Evolutionary conservation across 2,797 vertebrate species (phyloP).

Genomic region (Alfaro cultratus): DNA sequence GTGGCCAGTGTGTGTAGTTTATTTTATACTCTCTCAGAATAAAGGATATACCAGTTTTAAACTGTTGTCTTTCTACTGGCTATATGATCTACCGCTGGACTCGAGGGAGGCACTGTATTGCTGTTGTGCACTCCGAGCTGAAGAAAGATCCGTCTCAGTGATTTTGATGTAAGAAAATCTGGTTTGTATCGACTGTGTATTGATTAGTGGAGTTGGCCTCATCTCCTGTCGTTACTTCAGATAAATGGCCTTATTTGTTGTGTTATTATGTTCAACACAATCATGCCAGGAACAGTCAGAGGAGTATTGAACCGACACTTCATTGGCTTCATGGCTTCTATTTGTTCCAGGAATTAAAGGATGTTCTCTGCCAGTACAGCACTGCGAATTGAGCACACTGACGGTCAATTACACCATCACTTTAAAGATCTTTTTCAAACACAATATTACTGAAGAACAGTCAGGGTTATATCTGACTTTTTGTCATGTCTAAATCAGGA

Average conservation of each 20-base stretch:
- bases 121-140: slow-evolving; percentile 70
- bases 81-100: slow-evolving; percentile 60
- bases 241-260: slow-evolving; percentile 82
- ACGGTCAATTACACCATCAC: slow-evolving; percentile 57
- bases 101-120: slow-evolving; percentile 65
- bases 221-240: slow-evolving; percentile 79
- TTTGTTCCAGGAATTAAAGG: slow-evolving; percentile 76
- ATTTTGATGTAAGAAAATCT: slow-evolving; percentile 83
- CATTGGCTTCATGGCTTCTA: slow-evolving; percentile 73
- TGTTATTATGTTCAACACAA: slow-evolving; percentile 84
- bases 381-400: slow-evolving; percentile 37
- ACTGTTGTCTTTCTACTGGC: slow-evolving; percentile 48
- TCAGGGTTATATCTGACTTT: slow-evolving; percentile 41
- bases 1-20: slow-evolving; percentile 1
- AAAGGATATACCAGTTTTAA: slow-evolving; percentile 46
- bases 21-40: slow-evolving; percentile 47
- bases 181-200: slow-evolving; percentile 78
- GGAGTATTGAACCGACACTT: slow-evolving; percentile 79
- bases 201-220: slow-evolving; percentile 71
- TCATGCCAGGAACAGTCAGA: slow-evolving; percentile 76
- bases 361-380: slow-evolving; percentile 47
- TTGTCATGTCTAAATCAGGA: slow-evolving; percentile 60
- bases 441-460: slow-evolving; percentile 29
- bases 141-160: slow-evolving; percentile 76
- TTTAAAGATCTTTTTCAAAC: slow-evolving; percentile 58